Conservation (phyloP, 2,113 vertebrate genomes). For the Anser cygnoides region DNA sequence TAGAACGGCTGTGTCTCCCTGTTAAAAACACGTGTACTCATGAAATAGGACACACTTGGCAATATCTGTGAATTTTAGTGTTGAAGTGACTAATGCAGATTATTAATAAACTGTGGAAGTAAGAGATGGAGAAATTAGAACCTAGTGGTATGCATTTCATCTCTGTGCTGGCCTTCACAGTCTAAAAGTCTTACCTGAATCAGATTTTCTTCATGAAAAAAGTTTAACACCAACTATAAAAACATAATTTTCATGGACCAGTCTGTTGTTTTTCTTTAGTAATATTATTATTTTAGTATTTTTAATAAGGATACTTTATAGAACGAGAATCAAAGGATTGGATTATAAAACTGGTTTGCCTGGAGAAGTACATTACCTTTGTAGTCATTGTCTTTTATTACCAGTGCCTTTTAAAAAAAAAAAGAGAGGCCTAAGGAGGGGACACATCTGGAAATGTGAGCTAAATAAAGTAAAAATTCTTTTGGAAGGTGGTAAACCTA, state of each 20-base stretch:
- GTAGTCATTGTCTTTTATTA: constrained; percentile 37
- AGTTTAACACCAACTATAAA: not conserved
- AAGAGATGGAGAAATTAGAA: not conserved
- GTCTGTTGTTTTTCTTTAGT: not conserved
- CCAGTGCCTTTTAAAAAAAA: constrained; percentile 13
- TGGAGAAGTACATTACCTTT: constrained; percentile 11
- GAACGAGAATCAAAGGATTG: not conserved
- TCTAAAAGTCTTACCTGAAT: not conserved
- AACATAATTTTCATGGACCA: not conserved
- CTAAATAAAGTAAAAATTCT: constrained; percentile 56
- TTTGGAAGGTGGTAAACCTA: constrained; percentile 45
- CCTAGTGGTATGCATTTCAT: not conserved
- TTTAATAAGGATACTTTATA: not conserved
- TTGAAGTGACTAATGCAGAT: not conserved
- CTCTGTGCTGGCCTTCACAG: not conserved
- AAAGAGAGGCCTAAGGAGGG: not conserved
- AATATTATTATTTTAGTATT: not conserved
- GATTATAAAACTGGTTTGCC: not conserved
- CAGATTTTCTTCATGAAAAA: not conserved
- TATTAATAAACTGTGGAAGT: not conserved
- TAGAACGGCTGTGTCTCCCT: not conserved
- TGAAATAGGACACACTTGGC: not conserved
- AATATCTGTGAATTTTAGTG: not conserved
- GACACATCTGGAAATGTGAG: constrained; percentile 59
- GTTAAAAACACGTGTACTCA: not conserved